Base-by-base conservation (phyloP, 2,888 invertebrate genomes). In the Hylaea fasciaria region DNA sequence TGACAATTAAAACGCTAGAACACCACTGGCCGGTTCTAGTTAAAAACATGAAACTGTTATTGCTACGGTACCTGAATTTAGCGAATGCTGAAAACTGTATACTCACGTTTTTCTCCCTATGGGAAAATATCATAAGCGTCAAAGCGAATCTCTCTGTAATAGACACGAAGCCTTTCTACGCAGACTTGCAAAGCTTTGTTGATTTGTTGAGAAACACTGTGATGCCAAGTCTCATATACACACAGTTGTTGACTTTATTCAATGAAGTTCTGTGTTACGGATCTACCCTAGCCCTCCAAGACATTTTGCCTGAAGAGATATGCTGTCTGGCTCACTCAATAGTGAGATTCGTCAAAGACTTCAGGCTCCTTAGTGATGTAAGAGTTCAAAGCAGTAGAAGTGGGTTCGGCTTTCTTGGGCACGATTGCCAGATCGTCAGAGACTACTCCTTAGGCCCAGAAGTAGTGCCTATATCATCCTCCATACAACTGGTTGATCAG, bases 211-310 rank as follows among this genome's bases (percentile, higher is more conserved):
- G 95, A 45, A 95, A 94, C 80, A 94, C 94, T 57, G 92, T 94
- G 69, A 89, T 97, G n/a, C 96, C 97, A 0, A 95, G 96, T 65
- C 94, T 97, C 48, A 95, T 97, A 70, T 97, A 97, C 94, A 95
- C 96, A 74, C 97, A 97, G 86, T 92, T 97, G 76, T 85, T 98
- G 64, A 96, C 96, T 71, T 91, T 98, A 35, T 97, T 97, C 73
- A 97, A 97, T 83, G 97, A 98, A 87, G 97, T 97, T 9, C 86
- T 98, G 52, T 98, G 98, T 85, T 98, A 98, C 83, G 97, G 97
- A 2, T 97, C 97, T 68, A 98, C 98, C 35, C 89, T 98, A 71
- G 97, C 97, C 0, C 89, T 98, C 68, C 97, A 98, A 86, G 97
- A 97, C 82, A 94, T 96, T 76, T 86, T 97, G 69, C 97, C 97